Conservation (phyloP, 2,888 invertebrate species). For the Oscheius sp. region DNA sequence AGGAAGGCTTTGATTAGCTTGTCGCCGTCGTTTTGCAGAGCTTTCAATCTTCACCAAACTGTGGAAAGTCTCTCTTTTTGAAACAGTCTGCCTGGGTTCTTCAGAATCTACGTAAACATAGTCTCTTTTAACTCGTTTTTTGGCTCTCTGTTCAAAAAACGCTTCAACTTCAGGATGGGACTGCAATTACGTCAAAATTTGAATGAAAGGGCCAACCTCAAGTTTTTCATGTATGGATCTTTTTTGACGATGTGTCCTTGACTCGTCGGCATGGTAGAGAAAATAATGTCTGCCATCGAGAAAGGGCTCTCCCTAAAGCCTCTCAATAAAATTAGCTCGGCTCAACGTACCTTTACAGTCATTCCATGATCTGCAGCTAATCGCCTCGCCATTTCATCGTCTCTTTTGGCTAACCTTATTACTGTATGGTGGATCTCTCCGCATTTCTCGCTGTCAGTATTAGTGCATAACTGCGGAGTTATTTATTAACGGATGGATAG, state of each 20-base stretch:
- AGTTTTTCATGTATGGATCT: constrained; percentile 50
- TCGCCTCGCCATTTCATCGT: constrained; percentile 62
- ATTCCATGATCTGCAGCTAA: constrained; percentile 65
- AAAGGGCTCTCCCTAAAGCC: constrained; percentile 67
- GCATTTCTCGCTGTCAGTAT: constrained; percentile 35
- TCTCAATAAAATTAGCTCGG: too few relatives aligned
- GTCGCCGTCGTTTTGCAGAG: constrained; percentile 12
- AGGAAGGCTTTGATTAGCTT: constrained; percentile 36
- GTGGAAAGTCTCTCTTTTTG: constrained; percentile 5
- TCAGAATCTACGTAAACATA: constrained; percentile 47
- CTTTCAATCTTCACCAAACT: background rate
- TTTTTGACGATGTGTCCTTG: constrained; percentile 51
- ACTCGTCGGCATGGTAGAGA: constrained; percentile 56
- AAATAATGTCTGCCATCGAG: constrained; percentile 66
- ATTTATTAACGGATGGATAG: background rate
- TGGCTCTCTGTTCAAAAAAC: constrained; percentile 56
- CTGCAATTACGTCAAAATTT: too few relatives aligned
- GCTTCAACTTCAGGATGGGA: constrained; percentile 60
- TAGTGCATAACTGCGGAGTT: constrained; percentile 34
- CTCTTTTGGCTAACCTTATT: constrained; percentile 62
- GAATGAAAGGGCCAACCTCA: too few relatives aligned
- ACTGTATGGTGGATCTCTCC: constrained; percentile 57
- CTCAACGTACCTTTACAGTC: too few relatives aligned
- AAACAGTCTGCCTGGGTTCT: constrained; percentile 1
- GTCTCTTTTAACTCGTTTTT: constrained; percentile 61